A percentile compares a stretch with the other conserved stretches of the same genome.
Evolutionary conservation across 2,113 vertebrate genomes (phyloP).

Genomic region (Ardeotis arabs): DNA sequence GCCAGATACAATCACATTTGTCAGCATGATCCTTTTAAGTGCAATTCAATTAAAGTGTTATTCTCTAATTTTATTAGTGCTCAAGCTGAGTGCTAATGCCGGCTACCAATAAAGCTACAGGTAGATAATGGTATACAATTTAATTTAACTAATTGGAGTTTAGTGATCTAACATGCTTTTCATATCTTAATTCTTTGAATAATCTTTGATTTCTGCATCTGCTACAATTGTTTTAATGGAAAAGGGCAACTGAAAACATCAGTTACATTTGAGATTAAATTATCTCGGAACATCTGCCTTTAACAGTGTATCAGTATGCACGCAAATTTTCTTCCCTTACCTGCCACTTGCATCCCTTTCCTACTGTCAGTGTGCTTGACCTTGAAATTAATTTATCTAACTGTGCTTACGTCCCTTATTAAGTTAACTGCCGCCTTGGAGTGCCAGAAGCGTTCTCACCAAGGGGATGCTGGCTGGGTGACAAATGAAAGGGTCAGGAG

Average conservation of each 20-base stretch:
- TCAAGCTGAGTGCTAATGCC: constrained; percentile 82
- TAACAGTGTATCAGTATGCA: constrained; percentile 78
- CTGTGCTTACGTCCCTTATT: constrained; percentile 65
- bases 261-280: constrained; percentile 82
- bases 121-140: constrained; percentile 93
- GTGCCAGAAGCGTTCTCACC: constrained; percentile 56
- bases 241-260: constrained; percentile 83
- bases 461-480: constrained; percentile 52
- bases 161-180: constrained; percentile 93
- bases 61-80: constrained; percentile 97
- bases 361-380: constrained; percentile 65
- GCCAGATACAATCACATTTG: constrained; percentile 94
- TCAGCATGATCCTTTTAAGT: constrained; percentile 97
- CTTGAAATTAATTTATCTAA: constrained; percentile 77
- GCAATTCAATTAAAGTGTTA: constrained; percentile 98
- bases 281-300: constrained; percentile 86
- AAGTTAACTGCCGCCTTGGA: constrained; percentile 63
- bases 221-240: constrained; percentile 88
- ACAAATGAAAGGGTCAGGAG: constrained; percentile 59
- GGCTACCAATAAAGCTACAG: constrained; percentile 83
- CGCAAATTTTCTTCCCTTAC: constrained; percentile 67
- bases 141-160: constrained; percentile 98
- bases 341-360: constrained; percentile 64
- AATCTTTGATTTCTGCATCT: constrained; percentile 88
- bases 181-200: constrained; percentile 94